Base-by-base conservation (phyloP, 2,113 vertebrate species). In the Spea multiplicata region DNA sequence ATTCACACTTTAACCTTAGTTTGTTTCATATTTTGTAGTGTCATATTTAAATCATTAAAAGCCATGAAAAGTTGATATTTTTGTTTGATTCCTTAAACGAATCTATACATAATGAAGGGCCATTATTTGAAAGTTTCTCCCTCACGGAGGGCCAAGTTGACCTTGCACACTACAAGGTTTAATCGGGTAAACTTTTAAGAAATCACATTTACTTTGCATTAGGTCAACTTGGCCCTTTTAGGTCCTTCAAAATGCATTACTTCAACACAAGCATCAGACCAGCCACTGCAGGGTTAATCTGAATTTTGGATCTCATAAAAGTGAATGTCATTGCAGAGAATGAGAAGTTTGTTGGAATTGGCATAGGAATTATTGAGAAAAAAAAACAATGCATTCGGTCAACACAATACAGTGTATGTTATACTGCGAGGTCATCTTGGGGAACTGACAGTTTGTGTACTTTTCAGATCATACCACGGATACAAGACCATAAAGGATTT, bases 401-500 rank as follows among this genome's bases (percentile, higher is more conserved):
- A 1, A 0, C 71, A 77, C 9, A 4, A 64, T 16, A 55, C 75
- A 59, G 46, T 68, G 49, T 3, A 62, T 44, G 4, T 45, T 49
- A 3, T 66, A 62, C n/a, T 49, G 44, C 67, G 30, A 62, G 48
- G 68, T 48, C 61, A 67, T 75, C 46, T 4, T 17, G n/a, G 55
- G 44, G 14, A 30, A 4, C 14, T n/a, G 7, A 48, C 12, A 0
- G 59, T 50, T 16, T 45, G 3, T 73, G 0, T 70, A 57, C 74
- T 75, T 73, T 83, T 30, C 88, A 99, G 97, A 86, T 95, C 95
- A 3, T 99, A 96, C 87, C 96, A 98, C 0, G 92, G 96, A 13
- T 88, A 96, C 88, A 99, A 99, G 91, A 98, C 95, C 52, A 92
- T 98, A 87, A 99, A 96, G 88, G 97, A 99, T 86, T 99, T 99